Conservation (phyloP, 2,113 vertebrate genomes). For the Calyptomena viridis region DNA sequence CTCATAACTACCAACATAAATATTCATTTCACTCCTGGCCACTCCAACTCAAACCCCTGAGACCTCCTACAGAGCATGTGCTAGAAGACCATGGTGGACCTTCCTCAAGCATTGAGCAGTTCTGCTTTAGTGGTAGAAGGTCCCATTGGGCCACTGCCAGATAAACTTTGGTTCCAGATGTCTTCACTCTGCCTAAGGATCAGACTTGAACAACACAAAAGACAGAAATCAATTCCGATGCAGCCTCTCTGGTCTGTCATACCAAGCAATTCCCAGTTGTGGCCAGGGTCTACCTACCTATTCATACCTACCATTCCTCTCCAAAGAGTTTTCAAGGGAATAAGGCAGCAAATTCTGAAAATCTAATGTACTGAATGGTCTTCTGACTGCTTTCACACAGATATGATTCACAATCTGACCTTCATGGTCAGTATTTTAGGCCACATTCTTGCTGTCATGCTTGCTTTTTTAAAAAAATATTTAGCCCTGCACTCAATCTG, state of each 20-base stretch:
- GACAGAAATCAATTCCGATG: neutral
- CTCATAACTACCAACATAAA: neutral
- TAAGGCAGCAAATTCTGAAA: neutral
- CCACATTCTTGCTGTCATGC: rapidly evolving
- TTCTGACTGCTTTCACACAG: neutral
- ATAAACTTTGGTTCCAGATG: neutral
- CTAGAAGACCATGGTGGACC: neutral
- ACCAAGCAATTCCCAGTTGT: neutral
- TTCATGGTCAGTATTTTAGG: neutral
- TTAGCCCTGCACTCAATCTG: neutral
- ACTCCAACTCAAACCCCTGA: neutral
- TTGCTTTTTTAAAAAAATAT: neutral
- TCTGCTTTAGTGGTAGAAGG: neutral
- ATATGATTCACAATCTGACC: neutral
- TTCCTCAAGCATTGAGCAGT: neutral
- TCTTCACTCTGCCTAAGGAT: neutral
- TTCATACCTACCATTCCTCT: neutral
- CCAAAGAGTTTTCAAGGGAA: neutral
- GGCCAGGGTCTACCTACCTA: neutral
- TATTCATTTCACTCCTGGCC: neutral
- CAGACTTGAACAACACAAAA: neutral
- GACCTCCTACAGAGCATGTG: neutral
- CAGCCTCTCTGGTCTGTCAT: neutral
- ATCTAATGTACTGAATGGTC: neutral
- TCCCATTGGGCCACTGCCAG: neutral